Conservation (phyloP, 2,113 vertebrate genomes). For the Onychostoma macrolepis region DNA sequence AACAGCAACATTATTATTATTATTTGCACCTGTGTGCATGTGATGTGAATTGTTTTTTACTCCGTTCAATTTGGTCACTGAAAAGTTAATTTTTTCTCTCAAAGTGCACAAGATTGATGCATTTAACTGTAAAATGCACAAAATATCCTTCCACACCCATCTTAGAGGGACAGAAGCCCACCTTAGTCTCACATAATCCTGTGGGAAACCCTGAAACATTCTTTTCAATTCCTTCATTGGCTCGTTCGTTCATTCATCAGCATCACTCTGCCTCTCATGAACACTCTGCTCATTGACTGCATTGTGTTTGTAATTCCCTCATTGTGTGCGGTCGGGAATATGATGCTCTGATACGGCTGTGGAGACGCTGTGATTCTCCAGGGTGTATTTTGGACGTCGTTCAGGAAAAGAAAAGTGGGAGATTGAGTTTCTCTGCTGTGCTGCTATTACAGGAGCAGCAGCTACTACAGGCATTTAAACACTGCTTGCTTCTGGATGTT, state of each 20-base stretch:
- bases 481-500: constrained; percentile 64
- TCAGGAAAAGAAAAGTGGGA: constrained; percentile 76
- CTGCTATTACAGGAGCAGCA: constrained; percentile 72
- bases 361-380: constrained; percentile 52
- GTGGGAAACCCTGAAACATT: not conserved
- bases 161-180: not conserved
- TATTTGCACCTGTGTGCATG: no score
- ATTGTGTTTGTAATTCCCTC: constrained; percentile 51
- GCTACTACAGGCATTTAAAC: constrained; percentile 64
- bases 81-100: not conserved
- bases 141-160: not conserved
- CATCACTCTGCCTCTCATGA: not conserved
- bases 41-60: not conserved
- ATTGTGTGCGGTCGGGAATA: constrained; percentile 61
- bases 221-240: not conserved
- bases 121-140: not conserved
- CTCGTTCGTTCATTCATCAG: not conserved
- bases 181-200: not conserved
- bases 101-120: not conserved
- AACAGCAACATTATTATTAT: no score
- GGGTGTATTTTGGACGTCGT: constrained; percentile 73
- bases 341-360: constrained; percentile 64
- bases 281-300: not conserved
- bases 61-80: not conserved
- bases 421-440: constrained; percentile 60